Evolutionary conservation across 2,113 vertebrate species (phyloP).

Genomic region (Myodes glareolus): DNA sequence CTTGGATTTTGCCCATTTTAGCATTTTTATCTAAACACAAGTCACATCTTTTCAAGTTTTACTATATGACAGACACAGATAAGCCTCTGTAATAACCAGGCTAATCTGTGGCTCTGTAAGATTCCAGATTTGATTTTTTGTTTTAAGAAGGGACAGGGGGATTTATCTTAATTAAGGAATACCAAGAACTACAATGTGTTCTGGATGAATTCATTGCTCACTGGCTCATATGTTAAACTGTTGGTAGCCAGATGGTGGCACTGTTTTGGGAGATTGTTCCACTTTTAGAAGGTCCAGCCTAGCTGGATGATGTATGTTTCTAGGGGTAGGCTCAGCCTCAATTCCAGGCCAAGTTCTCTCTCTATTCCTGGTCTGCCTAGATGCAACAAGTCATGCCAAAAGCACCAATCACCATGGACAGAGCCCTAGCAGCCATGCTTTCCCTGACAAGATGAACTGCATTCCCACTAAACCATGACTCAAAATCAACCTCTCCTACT

Average conservation of each 20-base stretch:
- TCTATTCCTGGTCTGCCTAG: neutral
- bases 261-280: neutral
- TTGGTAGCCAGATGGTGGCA: neutral
- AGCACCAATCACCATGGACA: neutral
- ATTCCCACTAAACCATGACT: neutral
- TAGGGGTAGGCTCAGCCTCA: neutral
- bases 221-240: neutral
- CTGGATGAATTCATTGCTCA: neutral
- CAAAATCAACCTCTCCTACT: neutral
- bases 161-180: slow-evolving; percentile 16
- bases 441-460: neutral
- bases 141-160: neutral
- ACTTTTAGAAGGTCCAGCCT: neutral
- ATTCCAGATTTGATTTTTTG: neutral
- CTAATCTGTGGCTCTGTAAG: neutral
- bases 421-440: neutral
- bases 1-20: neutral
- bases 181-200: neutral
- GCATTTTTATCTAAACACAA: slow-evolving; percentile 24
- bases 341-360: neutral
- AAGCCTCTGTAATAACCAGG: neutral
- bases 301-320: neutral
- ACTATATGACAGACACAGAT: slow-evolving; percentile 4
- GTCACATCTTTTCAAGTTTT: slow-evolving; percentile 40
- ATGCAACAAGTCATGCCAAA: neutral